These are phyloP conservation scores for Plotosus lineatus DNA, from an alignment of 2,113 vertebrate genomes.

Conservation along the genomic window DNA sequence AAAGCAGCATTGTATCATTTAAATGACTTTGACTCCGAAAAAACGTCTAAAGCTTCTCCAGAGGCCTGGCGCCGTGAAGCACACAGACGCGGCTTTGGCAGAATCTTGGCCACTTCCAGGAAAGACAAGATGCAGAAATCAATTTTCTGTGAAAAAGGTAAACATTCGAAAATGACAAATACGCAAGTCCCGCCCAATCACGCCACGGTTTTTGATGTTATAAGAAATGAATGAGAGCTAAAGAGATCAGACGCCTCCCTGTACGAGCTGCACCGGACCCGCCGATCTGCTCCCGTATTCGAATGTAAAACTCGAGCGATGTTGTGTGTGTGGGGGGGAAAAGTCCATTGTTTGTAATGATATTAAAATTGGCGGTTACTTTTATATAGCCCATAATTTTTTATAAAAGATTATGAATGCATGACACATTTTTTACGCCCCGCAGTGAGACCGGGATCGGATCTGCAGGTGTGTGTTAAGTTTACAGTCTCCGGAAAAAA, in stretches of 20 bases:
- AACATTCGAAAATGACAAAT: conserved; percentile 81
- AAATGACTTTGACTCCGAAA: conserved; percentile 75
- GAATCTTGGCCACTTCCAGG: conserved; percentile 73
- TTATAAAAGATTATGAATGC: too few species aligned
- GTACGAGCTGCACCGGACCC: conserved; percentile 46
- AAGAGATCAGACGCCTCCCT: conserved; percentile 50
- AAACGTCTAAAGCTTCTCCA: conserved; percentile 75
- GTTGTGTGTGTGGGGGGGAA: too few species aligned
- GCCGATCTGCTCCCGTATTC: conserved; percentile 43
- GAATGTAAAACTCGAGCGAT: conserved; percentile 22
- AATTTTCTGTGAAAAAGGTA: conserved; percentile 81
- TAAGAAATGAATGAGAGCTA: conserved; percentile 61
- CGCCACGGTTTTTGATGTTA: conserved; percentile 62
- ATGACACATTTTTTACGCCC: too few species aligned
- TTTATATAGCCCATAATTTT: too few species aligned
- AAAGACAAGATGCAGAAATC: conserved; percentile 81
- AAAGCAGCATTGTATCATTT: conserved; percentile 78
- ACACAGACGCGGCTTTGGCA: conserved; percentile 74
- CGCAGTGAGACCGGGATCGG: too few species aligned
- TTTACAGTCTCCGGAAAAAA: neutral
- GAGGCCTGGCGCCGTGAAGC: conserved; percentile 75
- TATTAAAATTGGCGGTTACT: too few species aligned
- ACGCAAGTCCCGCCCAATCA: conserved; percentile 60
- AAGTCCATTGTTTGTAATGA: too few species aligned
- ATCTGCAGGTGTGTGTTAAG: neutral